Conservation (phyloP, 2,888 invertebrate species). For the Phortica okadai region DNA sequence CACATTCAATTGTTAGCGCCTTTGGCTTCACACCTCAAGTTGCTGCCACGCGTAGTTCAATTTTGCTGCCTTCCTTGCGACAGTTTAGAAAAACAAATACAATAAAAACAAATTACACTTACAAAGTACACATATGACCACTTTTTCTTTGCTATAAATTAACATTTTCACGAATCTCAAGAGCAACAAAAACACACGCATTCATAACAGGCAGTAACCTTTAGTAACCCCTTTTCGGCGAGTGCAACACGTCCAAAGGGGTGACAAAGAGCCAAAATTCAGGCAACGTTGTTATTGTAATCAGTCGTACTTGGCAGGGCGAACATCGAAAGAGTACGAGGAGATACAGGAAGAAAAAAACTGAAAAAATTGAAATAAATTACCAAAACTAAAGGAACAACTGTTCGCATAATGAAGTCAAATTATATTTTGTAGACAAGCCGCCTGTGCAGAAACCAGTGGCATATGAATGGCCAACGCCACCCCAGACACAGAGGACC, state of each 20-base stretch:
- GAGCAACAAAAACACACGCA: constrained; percentile 47
- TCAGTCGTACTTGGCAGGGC: not conserved
- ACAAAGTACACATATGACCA: constrained; percentile 65
- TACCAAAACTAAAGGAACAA: constrained; percentile 74
- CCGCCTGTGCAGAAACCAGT: constrained; percentile 28
- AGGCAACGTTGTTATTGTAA: not conserved
- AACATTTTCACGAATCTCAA: constrained; percentile 45
- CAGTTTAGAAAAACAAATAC: constrained; percentile 40
- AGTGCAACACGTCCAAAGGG: not conserved
- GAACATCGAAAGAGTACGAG: not conserved
- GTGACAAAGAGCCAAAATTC: constrained; percentile 1
- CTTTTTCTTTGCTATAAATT: constrained; percentile 50
- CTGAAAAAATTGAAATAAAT: constrained; percentile 72
- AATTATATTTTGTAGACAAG: constrained; percentile 53
- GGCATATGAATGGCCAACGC: constrained; percentile 41
- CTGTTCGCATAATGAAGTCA: constrained; percentile 74
- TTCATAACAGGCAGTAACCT: constrained; percentile 27
- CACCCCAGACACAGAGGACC: constrained; percentile 21
- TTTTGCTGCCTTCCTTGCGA: not conserved
- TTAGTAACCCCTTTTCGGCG: constrained; percentile 16
- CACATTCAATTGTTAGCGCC: too few relatives aligned
- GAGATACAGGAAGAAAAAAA: not conserved
- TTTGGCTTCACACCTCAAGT: not conserved
- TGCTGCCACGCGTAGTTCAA: not conserved
- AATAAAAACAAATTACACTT: constrained; percentile 68